Base-by-base conservation (phyloP, 1,140 invertebrate genomes). In the Conus betulinus region DNA sequence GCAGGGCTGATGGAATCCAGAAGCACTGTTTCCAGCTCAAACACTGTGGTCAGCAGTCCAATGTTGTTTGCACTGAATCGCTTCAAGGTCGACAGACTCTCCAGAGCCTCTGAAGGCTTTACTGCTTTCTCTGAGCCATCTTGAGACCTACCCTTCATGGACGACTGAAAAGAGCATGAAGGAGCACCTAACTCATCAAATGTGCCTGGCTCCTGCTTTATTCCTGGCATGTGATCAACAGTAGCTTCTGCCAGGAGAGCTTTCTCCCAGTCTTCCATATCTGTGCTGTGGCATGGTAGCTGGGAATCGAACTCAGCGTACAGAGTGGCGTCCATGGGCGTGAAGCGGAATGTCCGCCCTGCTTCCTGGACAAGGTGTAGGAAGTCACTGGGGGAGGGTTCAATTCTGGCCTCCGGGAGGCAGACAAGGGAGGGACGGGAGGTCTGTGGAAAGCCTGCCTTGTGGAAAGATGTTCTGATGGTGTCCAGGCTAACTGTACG, bases 301-400 rank as follows among this genome's bases (percentile, higher is more conserved):
- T 83, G 79, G 8, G 88, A 89, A 52, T 89, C 85, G 74, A 89
- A 89, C 85, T 89, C 76, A 7, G 76, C 51, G n/a, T 87, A 89
- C 20, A 89, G n/a, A 6, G 83, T 79, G 4, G 86, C 79, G 57
- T 60, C 84, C 85, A 89, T 87, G 20, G 85, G 88, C 10, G 79
- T 87, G 67, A 89, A 89, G n/a, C 60, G 87, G 27, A 89, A 87
- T 1, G 53, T 51, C 23, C 81, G 63, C 0, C 88, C 81, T 20
- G 51, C 53, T 51, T 84, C 86, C 55, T 89, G 85, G 5, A 89
- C 85, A 23, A 89, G 81, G 76, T 83, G 78, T 11, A 67, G 57
- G 20, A 88, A 67, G 57, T 88, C 87, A 17, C 27, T 63, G 17
- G 87, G 87, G 0, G 67, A 15, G 52, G 71, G 51, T 23, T 85